Evolutionary conservation across 2,113 vertebrate species (phyloP), one percentile per base, ranked within the genome.

Genomic region (Silurus meridionalis): DNA sequence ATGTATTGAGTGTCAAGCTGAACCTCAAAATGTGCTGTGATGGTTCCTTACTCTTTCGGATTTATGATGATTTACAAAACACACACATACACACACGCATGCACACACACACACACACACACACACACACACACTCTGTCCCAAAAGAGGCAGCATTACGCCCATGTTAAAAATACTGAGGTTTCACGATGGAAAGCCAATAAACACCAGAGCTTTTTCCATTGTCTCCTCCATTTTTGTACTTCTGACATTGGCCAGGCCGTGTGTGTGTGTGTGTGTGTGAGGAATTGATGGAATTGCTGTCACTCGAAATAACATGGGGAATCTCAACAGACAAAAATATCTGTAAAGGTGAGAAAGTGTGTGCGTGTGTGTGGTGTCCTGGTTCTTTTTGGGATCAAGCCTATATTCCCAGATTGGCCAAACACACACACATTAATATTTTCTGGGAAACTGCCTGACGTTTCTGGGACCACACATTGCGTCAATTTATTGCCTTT

Each of bases 61-160:
- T 81, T 86, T 81, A 86, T 81, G 78, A 72, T 81, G 85, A 86
- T 86, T 81, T 86, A 60, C 79, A 86, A 86, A 82, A 82, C 85
- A 86, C 77, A 80, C 60, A 63, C 82, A 71, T 17, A 19, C 13
- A 69, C 28, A 66, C 28, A 37, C 28, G 2, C 28, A 37, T 2
- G 2, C 23, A 64, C 21, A 66, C 23, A 66, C 23, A 66, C 23
- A 69, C 67, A 69, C 67, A 71, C 67, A 69, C 71, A 74, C 46
- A 74, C 46, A 74, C 52, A 77, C 50, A 72, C 37, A 72, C 28
- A 19, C 28, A 13, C 5, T 23, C 25, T 46, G 21, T 25, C 78
- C 78, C 66, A 80, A 6, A 82, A 72, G 53, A 81, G 66, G 78
- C 85, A 21, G 9, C 53, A 64, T 80, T 81, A 69, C 37, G 66